phyloP scores from a whole-genome alignment of 1,140 invertebrate species.

The Papilio glaucus region DNA sequence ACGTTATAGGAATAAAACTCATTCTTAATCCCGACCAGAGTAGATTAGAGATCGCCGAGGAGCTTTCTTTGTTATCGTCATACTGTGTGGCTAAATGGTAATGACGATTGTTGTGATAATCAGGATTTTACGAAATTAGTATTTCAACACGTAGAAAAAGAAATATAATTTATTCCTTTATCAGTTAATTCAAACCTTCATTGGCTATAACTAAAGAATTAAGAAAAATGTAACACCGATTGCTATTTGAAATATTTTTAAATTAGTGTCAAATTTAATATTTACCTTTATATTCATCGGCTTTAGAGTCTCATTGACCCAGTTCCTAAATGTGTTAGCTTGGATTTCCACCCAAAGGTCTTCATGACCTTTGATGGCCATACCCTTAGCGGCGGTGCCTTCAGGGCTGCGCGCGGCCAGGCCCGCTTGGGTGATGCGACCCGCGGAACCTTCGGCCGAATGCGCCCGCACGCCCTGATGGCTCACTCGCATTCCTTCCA shows the following conservation, averaged over 20 bases:
- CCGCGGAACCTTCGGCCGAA: slow-evolving; percentile 73
- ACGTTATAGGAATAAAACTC: background rate
- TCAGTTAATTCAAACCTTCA: too few species aligned
- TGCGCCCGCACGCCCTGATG: slow-evolving; percentile 77
- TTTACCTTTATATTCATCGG: slow-evolving; percentile 86
- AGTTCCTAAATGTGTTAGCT: slow-evolving; percentile 98
- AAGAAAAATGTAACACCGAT: too few species aligned
- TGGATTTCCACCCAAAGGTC: slow-evolving; percentile 98
- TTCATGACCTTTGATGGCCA: slow-evolving; percentile 97
- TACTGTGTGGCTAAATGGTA: too few species aligned
- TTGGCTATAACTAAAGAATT: too few species aligned
- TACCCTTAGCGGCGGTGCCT: slow-evolving; percentile 95
- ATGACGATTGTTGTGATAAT: too few species aligned
- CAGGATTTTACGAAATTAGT: too few species aligned
- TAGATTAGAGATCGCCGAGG: too few species aligned
- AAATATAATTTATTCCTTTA: too few species aligned
- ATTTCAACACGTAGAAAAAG: too few species aligned
- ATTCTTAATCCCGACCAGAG: too few species aligned
- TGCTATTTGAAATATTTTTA: too few species aligned
- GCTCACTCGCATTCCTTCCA: slow-evolving; percentile 74
- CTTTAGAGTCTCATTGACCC: slow-evolving; percentile 97
- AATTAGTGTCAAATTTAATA: slow-evolving; percentile 14
- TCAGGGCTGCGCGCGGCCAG: slow-evolving; percentile 94
- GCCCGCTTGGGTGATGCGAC: slow-evolving; percentile 86
- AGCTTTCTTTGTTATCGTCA: too few species aligned